Conservation (phyloP, 2,888 invertebrate species). For the Acrobasis suavella region DNA sequence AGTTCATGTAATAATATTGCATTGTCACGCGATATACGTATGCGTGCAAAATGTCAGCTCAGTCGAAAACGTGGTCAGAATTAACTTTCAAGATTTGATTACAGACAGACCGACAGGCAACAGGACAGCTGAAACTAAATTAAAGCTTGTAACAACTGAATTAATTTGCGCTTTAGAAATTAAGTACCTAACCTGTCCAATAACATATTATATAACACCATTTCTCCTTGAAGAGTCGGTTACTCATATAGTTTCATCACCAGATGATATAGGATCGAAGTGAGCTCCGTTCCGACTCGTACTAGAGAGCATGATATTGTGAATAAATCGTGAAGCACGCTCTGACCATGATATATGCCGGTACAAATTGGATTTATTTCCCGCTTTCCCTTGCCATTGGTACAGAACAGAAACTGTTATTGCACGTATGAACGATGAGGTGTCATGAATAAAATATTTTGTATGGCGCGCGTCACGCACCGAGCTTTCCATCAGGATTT, state of each 20-base stretch:
- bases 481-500: conserved; percentile 52
- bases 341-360: conserved; percentile 76
- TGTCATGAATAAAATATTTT: conserved; percentile 74
- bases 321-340: conserved; percentile 69
- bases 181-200: neutral
- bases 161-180: neutral
- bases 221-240: neutral
- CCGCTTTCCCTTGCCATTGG: conserved; percentile 67
- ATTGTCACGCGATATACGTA: too few relatives aligned
- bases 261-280: conserved; percentile 34
- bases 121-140: too few relatives aligned
- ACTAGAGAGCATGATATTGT: conserved; percentile 49
- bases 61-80: too few relatives aligned
- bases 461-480: conserved; percentile 60
- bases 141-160: too few relatives aligned
- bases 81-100: too few relatives aligned
- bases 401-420: conserved; percentile 72
- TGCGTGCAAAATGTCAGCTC: too few relatives aligned
- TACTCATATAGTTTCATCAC: neutral
- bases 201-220: neutral
- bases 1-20: too few relatives aligned
- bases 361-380: conserved; percentile 79
- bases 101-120: too few relatives aligned
- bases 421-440: conserved; percentile 75
- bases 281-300: conserved; percentile 41